These are phyloP conservation scores for Ephydatia muelleri DNA, from an alignment of 37 sponge, comb jelly and placozoan species.

Conservation along the genomic window DNA sequence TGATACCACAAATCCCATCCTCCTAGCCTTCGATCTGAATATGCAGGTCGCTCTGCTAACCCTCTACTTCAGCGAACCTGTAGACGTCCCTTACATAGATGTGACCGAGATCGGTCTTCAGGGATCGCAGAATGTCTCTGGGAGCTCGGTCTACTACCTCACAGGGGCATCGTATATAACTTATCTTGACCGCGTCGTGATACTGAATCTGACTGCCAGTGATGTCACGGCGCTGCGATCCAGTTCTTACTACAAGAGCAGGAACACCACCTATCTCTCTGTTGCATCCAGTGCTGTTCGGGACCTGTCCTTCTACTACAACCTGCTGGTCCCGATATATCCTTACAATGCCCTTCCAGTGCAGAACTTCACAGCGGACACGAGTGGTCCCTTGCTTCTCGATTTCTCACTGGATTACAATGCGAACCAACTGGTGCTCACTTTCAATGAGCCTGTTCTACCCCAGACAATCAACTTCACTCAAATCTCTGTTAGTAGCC, in stretches of 20 bases:
- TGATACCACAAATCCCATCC: conserved; percentile 56
- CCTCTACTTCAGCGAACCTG: conserved; percentile 82
- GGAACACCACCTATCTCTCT: conserved; percentile 70
- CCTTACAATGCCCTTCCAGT: conserved; percentile 65
- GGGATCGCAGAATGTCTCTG: conserved; percentile 44
- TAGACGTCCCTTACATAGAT: conserved; percentile 54
- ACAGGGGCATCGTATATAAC: conserved; percentile 13
- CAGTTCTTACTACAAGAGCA: conserved; percentile 60
- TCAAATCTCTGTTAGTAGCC: conserved; percentile 53
- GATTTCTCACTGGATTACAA: conserved; percentile 71
- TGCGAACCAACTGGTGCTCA: conserved; percentile 65
- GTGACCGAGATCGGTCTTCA: conserved; percentile 53
- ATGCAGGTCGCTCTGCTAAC: conserved; percentile 37
- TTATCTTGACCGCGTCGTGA: conserved; percentile 31
- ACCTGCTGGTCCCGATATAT: conserved; percentile 35
- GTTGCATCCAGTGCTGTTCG: conserved; percentile 34
- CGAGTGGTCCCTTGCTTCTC: conserved; percentile 60
- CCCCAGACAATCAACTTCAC: conserved; percentile 70
- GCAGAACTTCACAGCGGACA: conserved; percentile 60
- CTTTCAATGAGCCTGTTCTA: conserved; percentile 85
- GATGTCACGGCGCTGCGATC: conserved; percentile 59
- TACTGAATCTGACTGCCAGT: conserved; percentile 29
- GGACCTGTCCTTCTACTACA: conserved; percentile 75
- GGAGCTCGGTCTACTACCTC: conserved; percentile 29
- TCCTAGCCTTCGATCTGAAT: conserved; percentile 75